phyloP scores from a whole-genome alignment of 2,113 vertebrate species.

The Tachysurus vachellii region DNA sequence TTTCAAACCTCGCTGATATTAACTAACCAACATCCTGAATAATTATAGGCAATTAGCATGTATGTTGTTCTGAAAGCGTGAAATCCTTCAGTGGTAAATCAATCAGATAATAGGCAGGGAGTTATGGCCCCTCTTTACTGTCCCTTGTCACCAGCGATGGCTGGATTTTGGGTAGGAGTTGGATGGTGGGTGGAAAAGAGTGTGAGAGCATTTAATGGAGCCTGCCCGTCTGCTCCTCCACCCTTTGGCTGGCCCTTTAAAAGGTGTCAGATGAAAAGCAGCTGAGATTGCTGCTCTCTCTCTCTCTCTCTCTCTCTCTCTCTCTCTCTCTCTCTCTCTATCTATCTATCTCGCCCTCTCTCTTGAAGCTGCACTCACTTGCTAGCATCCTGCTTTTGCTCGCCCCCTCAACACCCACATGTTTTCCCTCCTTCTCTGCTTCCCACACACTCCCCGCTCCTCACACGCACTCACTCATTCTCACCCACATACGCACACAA shows the following conservation, averaged over 20 bases:
- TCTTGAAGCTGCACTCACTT: constrained; percentile 40
- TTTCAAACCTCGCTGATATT: constrained; percentile 17
- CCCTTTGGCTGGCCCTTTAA: constrained; percentile 68
- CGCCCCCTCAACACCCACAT: constrained; percentile 54
- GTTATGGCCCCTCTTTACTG: constrained; percentile 44
- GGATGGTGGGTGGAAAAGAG: constrained; percentile 45
- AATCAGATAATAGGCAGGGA: constrained; percentile 24
- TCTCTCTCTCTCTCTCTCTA: no score
- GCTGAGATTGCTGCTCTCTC: constrained; percentile 64
- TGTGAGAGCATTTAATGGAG: constrained; percentile 55
- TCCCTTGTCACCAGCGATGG: constrained; percentile 32
- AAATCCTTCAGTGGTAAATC: constrained; percentile 38
- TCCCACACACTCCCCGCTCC: constrained; percentile 53
- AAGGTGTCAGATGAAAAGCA: constrained; percentile 70
- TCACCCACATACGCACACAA: constrained; percentile 29
- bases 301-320: constrained; percentile 60
- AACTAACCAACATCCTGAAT: constrained; percentile 9
- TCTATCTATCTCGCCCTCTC: constrained; percentile 64
- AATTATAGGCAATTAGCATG: constrained; percentile 34
- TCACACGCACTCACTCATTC: constrained; percentile 42
- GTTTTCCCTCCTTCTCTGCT: constrained; percentile 63
- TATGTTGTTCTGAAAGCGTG: constrained; percentile 15
- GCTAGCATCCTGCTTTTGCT: constrained; percentile 44
- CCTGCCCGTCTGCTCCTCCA: constrained; percentile 49
- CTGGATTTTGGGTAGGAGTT: constrained; percentile 33